Conservation (phyloP, 2,797 vertebrate genomes). For the Cuculus canorus region DNA sequence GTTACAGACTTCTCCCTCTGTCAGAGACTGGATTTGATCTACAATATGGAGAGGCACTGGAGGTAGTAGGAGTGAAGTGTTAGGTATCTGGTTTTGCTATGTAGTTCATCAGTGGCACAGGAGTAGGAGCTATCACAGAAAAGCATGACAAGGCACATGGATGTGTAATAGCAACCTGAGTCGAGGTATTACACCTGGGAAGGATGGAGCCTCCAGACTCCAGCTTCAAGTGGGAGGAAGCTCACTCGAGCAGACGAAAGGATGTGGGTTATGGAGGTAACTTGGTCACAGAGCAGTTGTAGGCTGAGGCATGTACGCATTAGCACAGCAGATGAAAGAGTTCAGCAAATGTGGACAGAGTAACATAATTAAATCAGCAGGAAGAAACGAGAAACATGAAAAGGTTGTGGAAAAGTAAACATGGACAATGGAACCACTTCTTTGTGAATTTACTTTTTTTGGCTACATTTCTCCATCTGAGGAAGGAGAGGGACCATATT, state of each 20-base stretch:
- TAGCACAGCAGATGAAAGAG: background rate
- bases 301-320: background rate
- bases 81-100: background rate
- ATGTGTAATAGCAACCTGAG: background rate
- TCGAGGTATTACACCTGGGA: background rate
- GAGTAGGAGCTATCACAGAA: background rate
- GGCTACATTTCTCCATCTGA: background rate
- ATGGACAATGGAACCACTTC: background rate
- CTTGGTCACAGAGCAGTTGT: background rate
- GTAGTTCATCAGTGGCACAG: background rate
- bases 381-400: background rate
- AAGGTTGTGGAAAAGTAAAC: conserved; percentile 20
- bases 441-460: background rate
- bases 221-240: background rate
- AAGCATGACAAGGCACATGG: background rate
- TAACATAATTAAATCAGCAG: background rate
- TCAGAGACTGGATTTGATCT: background rate
- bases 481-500: background rate
- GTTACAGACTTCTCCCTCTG: background rate
- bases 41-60: background rate
- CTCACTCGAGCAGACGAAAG: background rate
- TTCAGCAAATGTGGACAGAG: background rate
- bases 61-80: background rate
- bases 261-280: background rate
- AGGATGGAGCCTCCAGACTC: background rate